A percentile compares a stretch with the other conserved stretches of the same genome.
Conservation (phyloP, 2,113 vertebrate genomes). For the Propithecus coquereli region DNA sequence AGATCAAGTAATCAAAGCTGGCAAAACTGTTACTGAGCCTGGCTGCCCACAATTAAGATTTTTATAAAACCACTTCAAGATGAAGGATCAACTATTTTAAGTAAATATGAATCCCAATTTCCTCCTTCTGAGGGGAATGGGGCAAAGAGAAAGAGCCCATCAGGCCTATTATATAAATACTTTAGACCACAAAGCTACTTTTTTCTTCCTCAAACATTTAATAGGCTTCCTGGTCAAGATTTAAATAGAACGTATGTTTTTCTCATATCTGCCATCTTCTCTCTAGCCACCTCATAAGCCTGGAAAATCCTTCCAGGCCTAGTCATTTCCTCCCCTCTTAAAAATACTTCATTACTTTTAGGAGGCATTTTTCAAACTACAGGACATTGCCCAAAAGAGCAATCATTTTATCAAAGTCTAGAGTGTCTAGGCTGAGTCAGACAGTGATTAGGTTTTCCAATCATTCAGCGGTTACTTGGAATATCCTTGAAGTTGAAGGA, state of each 20-base stretch:
- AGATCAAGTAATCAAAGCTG: constrained; percentile 62
- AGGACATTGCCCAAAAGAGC: neutral
- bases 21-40: constrained; percentile 23
- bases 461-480: neutral
- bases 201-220: neutral
- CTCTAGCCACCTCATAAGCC: neutral
- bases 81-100: constrained; percentile 61
- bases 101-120: constrained; percentile 57
- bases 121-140: neutral
- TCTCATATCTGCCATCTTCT: neutral
- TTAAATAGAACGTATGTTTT: constrained; percentile 15
- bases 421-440: neutral
- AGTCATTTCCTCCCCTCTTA: neutral
- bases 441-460: neutral
- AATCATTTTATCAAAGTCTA: neutral
- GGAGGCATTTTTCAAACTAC: neutral
- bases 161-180: neutral
- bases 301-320: neutral
- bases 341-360: neutral
- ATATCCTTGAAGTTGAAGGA: neutral
- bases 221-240: neutral
- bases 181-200: neutral
- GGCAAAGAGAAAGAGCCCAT: neutral
- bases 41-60: constrained; percentile 43
- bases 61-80: constrained; percentile 55